Conservation (phyloP, 2,113 vertebrate genomes). For the Sebastes schlegelii region DNA sequence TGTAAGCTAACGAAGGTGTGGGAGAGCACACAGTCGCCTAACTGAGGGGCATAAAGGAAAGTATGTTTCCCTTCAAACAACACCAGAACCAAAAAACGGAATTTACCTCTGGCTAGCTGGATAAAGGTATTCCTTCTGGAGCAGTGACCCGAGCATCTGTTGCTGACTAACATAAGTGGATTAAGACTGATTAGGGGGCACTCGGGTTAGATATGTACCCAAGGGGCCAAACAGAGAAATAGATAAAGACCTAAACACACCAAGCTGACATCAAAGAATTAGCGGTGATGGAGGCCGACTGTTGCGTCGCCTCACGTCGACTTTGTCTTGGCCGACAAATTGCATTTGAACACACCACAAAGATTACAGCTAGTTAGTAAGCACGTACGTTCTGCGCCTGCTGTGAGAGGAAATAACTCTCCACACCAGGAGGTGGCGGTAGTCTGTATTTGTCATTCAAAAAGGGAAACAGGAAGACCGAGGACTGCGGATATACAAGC, state of each 20-base stretch:
- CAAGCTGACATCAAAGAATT: too few relatives aligned
- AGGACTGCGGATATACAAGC: too few relatives aligned
- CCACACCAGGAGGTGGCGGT: too few relatives aligned
- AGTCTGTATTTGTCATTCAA: too few relatives aligned
- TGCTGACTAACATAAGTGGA: conserved; percentile 41
- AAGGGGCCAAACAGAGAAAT: not conserved
- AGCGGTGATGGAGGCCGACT: too few relatives aligned
- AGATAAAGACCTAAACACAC: not conserved
- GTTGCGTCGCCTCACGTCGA: too few relatives aligned
- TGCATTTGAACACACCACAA: too few relatives aligned
- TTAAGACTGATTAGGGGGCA: conserved; percentile 51
- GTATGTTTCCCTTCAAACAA: not conserved
- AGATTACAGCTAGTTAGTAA: too few relatives aligned
- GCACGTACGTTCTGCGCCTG: too few relatives aligned
- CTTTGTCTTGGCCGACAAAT: too few relatives aligned
- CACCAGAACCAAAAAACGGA: not conserved
- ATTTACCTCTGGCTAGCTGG: not conserved
- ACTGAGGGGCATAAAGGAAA: not conserved
- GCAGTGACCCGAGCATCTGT: conserved; percentile 37
- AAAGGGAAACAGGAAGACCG: too few relatives aligned
- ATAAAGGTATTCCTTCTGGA: conserved; percentile 22
- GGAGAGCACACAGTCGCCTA: not conserved
- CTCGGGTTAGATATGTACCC: conserved; percentile 13
- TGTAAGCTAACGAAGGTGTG: not conserved
- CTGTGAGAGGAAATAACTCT: too few relatives aligned